Evolutionary conservation across 2,797 vertebrate species (phyloP).

Genomic region (Brachyalestes nurse): DNA sequence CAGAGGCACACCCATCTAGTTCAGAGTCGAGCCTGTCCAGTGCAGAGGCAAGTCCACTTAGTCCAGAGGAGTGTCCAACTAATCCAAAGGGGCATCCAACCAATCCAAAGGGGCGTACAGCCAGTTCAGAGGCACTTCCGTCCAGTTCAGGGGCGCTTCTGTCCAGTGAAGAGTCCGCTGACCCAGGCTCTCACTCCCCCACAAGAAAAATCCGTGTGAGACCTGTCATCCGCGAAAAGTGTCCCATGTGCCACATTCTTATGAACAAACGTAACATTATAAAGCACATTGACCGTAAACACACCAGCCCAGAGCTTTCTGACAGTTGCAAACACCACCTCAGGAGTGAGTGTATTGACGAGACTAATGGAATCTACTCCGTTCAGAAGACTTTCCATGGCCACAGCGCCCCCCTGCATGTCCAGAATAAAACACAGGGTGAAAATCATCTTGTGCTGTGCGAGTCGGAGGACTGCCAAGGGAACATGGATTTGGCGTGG

Average conservation of each 20-base stretch:
- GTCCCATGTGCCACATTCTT: slow-evolving; percentile 22
- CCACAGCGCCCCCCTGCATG: background rate
- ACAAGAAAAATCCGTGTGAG: background rate
- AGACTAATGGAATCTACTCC: slow-evolving; percentile 1
- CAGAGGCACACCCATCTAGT: too few species aligned
- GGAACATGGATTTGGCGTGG: slow-evolving; percentile 23
- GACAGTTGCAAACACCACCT: slow-evolving; percentile 18
- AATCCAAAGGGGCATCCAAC: too few species aligned
- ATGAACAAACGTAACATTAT: slow-evolving; percentile 30
- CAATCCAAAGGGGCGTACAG: too few species aligned
- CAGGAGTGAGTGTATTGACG: slow-evolving; percentile 28
- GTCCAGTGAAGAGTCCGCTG: background rate
- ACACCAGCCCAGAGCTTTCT: background rate
- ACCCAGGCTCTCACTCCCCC: background rate
- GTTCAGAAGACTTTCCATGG: slow-evolving; percentile 11
- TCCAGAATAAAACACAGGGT: background rate
- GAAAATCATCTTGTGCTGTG: background rate
- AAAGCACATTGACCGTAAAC: slow-evolving; percentile 33
- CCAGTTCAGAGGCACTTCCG: too few species aligned
- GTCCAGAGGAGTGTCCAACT: too few species aligned
- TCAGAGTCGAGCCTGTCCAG: too few species aligned
- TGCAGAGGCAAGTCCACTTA: too few species aligned
- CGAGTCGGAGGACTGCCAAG: slow-evolving; percentile 12
- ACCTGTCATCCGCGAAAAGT: slow-evolving; percentile 22
- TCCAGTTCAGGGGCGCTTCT: too few species aligned